Percentiles rank a stretch among this genome's conserved stretches.
These are phyloP conservation scores for Aurelia aurita DNA, from an alignment of 30 jellyfish, hydroid and myxozoan genomes.

Conservation along the genomic window DNA sequence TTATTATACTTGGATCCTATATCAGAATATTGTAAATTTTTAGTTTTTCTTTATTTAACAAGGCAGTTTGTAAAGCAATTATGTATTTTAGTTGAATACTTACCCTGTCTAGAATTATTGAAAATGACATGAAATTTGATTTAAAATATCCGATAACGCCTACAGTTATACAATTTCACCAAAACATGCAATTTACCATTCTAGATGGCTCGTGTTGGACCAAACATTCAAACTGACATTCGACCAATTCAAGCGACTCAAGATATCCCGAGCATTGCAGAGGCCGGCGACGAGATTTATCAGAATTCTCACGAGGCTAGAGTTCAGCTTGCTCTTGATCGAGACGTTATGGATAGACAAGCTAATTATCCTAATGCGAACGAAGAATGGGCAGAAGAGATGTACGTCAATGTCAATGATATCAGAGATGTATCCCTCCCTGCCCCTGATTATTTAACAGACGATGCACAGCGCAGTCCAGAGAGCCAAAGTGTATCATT, in stretches of 20 bases:
- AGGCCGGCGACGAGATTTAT: slow-evolving; percentile 2
- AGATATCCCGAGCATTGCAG: neutral
- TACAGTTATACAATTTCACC: too few relatives aligned
- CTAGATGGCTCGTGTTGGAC: neutral
- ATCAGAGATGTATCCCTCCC: neutral
- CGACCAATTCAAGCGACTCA: neutral
- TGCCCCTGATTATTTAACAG: neutral
- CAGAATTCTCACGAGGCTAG: neutral
- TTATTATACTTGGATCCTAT: too few relatives aligned
- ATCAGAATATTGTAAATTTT: too few relatives aligned
- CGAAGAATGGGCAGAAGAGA: neutral
- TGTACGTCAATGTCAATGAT: slow-evolving; percentile 11
- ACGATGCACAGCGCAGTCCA: too few relatives aligned
- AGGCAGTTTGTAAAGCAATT: too few relatives aligned
- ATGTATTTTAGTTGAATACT: too few relatives aligned
- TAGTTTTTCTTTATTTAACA: too few relatives aligned
- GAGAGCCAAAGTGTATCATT: too few relatives aligned
- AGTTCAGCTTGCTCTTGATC: neutral
- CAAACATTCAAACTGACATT: neutral
- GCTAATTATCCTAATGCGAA: neutral
- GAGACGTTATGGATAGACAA: neutral
- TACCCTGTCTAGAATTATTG: too few relatives aligned
- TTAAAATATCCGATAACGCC: too few relatives aligned
- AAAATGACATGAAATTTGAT: too few relatives aligned
- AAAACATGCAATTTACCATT: too few relatives aligned